Evolutionary conservation across 2,797 vertebrate species (phyloP).

Genomic region (Pteropus rufus): DNA sequence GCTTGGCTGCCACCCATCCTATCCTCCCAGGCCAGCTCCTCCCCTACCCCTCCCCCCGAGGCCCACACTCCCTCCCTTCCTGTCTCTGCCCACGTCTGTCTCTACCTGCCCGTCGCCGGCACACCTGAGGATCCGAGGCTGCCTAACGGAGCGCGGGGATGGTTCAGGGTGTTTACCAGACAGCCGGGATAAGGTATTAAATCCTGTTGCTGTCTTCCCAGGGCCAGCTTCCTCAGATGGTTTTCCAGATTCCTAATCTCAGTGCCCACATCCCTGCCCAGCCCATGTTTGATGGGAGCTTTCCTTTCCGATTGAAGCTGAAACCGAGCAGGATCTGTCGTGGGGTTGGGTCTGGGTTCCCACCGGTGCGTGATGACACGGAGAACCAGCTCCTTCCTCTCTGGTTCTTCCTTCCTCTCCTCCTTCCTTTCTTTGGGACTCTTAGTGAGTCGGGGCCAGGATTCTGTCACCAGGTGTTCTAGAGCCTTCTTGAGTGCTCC

Average conservation of each 20-base stretch:
- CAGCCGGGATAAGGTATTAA: slow-evolving; percentile 75
- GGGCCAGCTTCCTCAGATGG: slow-evolving; percentile 80
- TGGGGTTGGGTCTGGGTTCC: slow-evolving; percentile 45
- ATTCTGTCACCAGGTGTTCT: slow-evolving; percentile 33
- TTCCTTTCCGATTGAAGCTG: slow-evolving; percentile 63
- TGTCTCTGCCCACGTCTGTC: slow-evolving; percentile 69
- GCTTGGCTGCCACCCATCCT: slow-evolving; percentile 54
- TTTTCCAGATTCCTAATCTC: slow-evolving; percentile 80
- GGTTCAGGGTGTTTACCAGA: slow-evolving; percentile 76
- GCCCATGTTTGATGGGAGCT: slow-evolving; percentile 74
- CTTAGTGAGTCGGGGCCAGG: background rate
- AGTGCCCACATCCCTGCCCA: slow-evolving; percentile 75
- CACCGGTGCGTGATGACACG: background rate
- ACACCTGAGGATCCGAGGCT: slow-evolving; percentile 75
- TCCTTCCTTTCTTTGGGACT: slow-evolving; percentile 6
- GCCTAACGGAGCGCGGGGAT: slow-evolving; percentile 44
- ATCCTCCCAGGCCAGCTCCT: slow-evolving; percentile 46
- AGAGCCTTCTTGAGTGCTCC: background rate
- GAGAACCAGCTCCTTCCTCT: slow-evolving; percentile 5
- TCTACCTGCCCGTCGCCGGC: slow-evolving; percentile 67
- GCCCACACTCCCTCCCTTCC: slow-evolving; percentile 60
- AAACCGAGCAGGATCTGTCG: slow-evolving; percentile 3
- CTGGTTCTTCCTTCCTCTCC: slow-evolving; percentile 1
- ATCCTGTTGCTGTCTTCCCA: slow-evolving; percentile 79
- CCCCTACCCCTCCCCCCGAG: slow-evolving; percentile 10